Percentiles rank a stretch among this genome's conserved stretches.
These are phyloP conservation scores for Thunnus maccoyii DNA, from an alignment of 2,113 vertebrate genomes.

Conservation along the genomic window DNA sequence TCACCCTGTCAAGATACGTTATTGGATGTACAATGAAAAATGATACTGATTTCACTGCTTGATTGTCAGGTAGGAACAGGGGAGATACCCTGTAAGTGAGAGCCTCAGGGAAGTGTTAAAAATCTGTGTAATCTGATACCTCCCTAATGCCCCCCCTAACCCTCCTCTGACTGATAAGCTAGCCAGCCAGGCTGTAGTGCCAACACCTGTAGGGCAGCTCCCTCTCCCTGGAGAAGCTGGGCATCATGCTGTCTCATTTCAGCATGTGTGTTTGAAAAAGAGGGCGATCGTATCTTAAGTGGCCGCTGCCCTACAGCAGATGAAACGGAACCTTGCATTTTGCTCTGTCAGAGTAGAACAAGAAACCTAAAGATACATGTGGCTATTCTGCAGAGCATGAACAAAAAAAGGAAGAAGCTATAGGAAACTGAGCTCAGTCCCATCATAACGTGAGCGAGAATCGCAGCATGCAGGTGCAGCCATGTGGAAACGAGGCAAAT, in stretches of 20 bases:
- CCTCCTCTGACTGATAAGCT: conserved; percentile 42
- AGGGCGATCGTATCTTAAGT: conserved; percentile 8
- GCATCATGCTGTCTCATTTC: conserved; percentile 30
- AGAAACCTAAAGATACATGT: conserved; percentile 8
- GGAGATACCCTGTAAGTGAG: conserved; percentile 46
- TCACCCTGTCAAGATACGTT: conserved; percentile 48
- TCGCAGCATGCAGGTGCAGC: conserved; percentile 43
- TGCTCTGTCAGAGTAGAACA: not conserved
- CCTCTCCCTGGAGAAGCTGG: conserved; percentile 23
- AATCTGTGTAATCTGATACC: conserved; percentile 63
- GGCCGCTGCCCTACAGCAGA: conserved; percentile 1
- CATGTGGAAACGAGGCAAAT: conserved; percentile 65
- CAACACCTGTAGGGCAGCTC: conserved; percentile 65
- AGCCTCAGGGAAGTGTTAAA: conserved; percentile 54
- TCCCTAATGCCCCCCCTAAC: conserved; percentile 25
- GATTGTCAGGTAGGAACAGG: conserved; percentile 54
- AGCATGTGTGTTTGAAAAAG: conserved; percentile 3
- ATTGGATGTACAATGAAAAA: conserved; percentile 62
- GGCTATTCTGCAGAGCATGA: conserved; percentile 17
- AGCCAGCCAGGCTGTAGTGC: conserved; percentile 37
- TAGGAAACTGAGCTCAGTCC: conserved; percentile 19
- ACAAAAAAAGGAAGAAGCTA: conserved; percentile 1
- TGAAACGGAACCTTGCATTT: conserved; percentile 24
- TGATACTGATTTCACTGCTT: conserved; percentile 44
- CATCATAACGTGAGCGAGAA: conserved; percentile 45